These are phyloP conservation scores for Rhinolophus ferrumequinum DNA, from an alignment of 2,113 vertebrate species.

Conservation along the genomic window DNA sequence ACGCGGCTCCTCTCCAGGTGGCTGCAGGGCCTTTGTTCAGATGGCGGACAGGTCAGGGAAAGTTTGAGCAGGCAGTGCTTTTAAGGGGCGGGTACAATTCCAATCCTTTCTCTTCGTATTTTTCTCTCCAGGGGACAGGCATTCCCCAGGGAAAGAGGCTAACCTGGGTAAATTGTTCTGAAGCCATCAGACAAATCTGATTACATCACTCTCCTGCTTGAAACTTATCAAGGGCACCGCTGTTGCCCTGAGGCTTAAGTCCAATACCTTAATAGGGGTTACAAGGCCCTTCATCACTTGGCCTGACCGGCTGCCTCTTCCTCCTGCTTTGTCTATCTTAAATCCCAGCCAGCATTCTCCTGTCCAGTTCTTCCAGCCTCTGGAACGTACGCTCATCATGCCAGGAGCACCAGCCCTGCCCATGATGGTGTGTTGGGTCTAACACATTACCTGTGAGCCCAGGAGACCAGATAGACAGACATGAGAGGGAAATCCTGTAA, in stretches of 20 bases:
- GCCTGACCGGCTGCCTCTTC: not conserved
- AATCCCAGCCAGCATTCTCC: not conserved
- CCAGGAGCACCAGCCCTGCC: not conserved
- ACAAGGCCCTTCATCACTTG: not conserved
- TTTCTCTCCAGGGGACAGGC: slow-evolving; percentile 44
- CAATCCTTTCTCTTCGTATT: slow-evolving; percentile 41
- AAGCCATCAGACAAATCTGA: slow-evolving; percentile 26
- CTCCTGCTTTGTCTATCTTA: not conserved
- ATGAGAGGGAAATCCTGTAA: not conserved
- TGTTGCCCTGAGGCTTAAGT: not conserved
- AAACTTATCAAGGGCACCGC: not conserved
- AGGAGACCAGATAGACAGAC: not conserved
- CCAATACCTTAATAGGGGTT: not conserved
- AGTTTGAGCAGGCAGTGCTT: slow-evolving; percentile 40
- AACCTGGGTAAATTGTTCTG: not conserved
- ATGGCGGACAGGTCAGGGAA: slow-evolving; percentile 47
- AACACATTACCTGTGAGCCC: not conserved
- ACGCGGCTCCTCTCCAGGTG: slow-evolving; percentile 81
- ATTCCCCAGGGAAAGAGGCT: not conserved
- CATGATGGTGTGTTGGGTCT: not conserved
- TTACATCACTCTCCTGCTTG: not conserved
- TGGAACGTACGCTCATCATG: fast-evolving
- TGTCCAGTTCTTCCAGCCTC: not conserved
- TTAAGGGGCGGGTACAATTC: not conserved
- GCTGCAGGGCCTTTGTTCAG: slow-evolving; percentile 48